Evolutionary conservation across 2,888 invertebrate species (phyloP).

Genomic region (Apodemia hepburni): DNA sequence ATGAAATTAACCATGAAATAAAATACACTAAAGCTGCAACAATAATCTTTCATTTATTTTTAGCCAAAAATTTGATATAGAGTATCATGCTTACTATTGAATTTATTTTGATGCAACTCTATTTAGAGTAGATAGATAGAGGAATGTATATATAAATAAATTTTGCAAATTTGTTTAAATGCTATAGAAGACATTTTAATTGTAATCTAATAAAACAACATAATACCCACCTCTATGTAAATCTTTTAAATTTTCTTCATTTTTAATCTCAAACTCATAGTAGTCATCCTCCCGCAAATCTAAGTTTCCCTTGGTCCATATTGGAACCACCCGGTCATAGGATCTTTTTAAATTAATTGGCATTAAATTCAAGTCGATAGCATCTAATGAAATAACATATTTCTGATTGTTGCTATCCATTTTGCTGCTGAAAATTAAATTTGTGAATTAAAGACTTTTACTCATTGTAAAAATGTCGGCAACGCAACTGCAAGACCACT

Average conservation of each 20-base stretch:
- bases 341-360: slow-evolving; percentile 7
- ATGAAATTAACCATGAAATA: background rate
- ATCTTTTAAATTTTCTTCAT: background rate
- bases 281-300: slow-evolving; percentile 24
- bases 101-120: too few relatives aligned
- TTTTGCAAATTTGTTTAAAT: too few relatives aligned
- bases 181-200: too few relatives aligned
- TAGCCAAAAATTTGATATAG: too few relatives aligned
- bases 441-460: too few relatives aligned
- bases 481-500: too few relatives aligned
- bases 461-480: too few relatives aligned
- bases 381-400: slow-evolving; percentile 30
- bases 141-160: too few relatives aligned
- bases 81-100: too few relatives aligned
- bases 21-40: background rate
- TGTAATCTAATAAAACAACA: background rate
- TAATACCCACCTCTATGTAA: background rate
- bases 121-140: too few relatives aligned
- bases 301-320: slow-evolving; percentile 25
- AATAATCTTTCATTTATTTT: too few relatives aligned
- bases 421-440: background rate
- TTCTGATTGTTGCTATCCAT: slow-evolving; percentile 15
- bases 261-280: slow-evolving; percentile 30
- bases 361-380: slow-evolving; percentile 27
- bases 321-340: slow-evolving; percentile 15